Conservation (phyloP, 2,113 vertebrate species). For the Petrocephalus zakoni region DNA sequence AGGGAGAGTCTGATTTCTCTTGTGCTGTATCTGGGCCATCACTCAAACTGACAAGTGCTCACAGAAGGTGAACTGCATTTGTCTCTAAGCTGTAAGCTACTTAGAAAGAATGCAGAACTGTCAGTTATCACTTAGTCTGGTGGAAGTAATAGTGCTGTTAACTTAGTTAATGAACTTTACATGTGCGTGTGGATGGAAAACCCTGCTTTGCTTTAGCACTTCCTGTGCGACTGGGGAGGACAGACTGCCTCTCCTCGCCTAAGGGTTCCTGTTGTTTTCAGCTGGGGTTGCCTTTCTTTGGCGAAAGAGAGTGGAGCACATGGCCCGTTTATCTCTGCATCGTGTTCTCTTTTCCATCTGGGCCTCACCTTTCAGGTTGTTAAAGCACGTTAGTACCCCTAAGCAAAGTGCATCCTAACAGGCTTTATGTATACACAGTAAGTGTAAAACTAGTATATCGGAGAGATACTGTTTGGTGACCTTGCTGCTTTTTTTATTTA, state of each 20-base stretch:
- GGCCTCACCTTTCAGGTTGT: neutral
- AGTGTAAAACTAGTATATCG: neutral
- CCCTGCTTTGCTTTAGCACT: neutral
- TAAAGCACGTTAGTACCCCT: neutral
- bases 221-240: neutral
- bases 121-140: neutral
- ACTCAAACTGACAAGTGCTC: slow-evolving; percentile 1
- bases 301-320: neutral
- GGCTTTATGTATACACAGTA: neutral
- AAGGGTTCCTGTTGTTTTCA: neutral
- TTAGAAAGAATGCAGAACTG: neutral
- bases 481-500: neutral
- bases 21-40: neutral
- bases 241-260: neutral
- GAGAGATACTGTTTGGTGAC: neutral
- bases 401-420: neutral
- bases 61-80: neutral
- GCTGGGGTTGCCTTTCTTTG: neutral
- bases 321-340: neutral
- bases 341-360: neutral
- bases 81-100: neutral
- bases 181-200: neutral
- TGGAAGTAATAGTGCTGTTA: neutral
- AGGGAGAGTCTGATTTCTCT: neutral
- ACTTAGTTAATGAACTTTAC: neutral